Evolutionary conservation across 2,888 invertebrate genomes (phyloP), one percentile per base, ranked within the genome.

Genomic region (Limulus polyphemus): DNA sequence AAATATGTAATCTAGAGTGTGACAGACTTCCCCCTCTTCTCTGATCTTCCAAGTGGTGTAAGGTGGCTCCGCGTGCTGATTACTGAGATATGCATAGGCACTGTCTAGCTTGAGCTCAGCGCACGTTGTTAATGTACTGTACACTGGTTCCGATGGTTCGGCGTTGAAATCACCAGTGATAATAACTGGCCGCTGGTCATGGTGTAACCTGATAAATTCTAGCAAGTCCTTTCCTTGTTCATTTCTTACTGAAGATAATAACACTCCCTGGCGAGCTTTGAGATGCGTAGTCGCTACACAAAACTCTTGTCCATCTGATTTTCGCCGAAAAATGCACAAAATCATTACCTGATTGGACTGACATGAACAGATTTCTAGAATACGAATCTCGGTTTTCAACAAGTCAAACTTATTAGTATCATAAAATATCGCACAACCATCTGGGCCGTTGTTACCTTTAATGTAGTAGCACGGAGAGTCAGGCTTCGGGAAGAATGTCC

Each of bases 91-190:
- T 7, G 74, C 71, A 66, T 78, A 78, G 9, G 74, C 74, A 70
- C 76, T 77, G 11, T 61, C 63, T 11, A 78, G 59, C 7, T 64
- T 64, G 54, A 75, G 58, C 14, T 48, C 56, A 11, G 64, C 62
- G 32, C 61, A 55, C 9, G 46, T 56, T 16, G 65, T 74, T 55
- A 86, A 78, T 0, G 84, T 83, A 46, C 77, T 73, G 72, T 87
- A 86, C 3, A 87, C 81, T 0, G 85, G 83, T 73, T 88, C 87
- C 7, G 75, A 78, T 1, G 85, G 85, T 72, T 85, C 85, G 0
- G 86, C 87, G 74, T 88, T 88, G 72, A 88, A 87, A 74, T 88
- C 87, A 0, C 87, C 88, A 71, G 84, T 84, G 4, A 87, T 69
- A 55, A 88, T 75, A 5, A 84, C 74, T 0, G 87, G 85, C 49